Conservation (phyloP, 2,113 vertebrate species). For the Megaptera novaeangliae region DNA sequence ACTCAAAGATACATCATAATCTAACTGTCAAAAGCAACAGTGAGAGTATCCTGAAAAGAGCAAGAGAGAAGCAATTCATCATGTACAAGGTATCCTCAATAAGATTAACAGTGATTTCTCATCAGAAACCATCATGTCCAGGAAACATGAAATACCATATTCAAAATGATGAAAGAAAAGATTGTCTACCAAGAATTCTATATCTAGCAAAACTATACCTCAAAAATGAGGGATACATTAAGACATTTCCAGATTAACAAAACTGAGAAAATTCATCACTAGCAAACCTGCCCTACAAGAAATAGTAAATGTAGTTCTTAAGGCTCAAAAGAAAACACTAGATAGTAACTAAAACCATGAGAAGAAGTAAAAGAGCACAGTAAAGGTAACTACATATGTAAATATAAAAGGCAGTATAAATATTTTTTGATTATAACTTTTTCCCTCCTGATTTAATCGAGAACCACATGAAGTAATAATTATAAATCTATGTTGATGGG, state of each 20-base stretch:
- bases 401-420: not conserved
- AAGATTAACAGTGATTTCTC: conserved; percentile 12
- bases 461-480: not conserved
- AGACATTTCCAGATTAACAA: not conserved
- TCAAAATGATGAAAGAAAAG: not conserved
- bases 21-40: not conserved
- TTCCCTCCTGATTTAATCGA: not conserved
- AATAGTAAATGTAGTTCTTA: not conserved
- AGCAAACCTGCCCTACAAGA: not conserved
- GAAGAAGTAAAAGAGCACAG: not conserved
- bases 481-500: not conserved
- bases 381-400: not conserved
- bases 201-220: not conserved
- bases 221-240: conserved; percentile 13
- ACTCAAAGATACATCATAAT: not conserved
- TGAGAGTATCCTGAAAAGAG: not conserved
- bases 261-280: not conserved
- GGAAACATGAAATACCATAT: not conserved
- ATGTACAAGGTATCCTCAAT: not conserved
- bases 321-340: not conserved
- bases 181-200: not conserved
- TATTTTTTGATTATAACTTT: not conserved
- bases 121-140: not conserved
- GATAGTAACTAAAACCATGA: not conserved
- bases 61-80: not conserved